These are phyloP conservation scores for Parazoanthus swiftii DNA, from an alignment of 92 coral and sea anemone genomes.

Conservation along the genomic window DNA sequence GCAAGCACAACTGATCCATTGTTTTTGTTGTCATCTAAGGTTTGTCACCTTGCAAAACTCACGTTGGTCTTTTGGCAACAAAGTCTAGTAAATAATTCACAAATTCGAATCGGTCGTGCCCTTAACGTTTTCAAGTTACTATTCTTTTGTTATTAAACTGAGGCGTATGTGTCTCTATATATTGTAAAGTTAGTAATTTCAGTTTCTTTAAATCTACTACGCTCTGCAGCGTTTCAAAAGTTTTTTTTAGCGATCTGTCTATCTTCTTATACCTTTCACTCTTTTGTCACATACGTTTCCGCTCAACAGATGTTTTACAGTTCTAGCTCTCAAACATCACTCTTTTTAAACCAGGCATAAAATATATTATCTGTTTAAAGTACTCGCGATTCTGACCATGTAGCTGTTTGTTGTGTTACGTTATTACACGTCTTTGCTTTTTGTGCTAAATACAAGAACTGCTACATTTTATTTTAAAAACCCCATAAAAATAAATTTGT, in stretches of 20 bases:
- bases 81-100: slow-evolving; percentile 7
- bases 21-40: slow-evolving; percentile 23
- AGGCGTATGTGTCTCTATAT: neutral
- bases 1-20: neutral
- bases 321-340: neutral
- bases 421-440: neutral
- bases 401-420: neutral
- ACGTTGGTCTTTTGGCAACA: slow-evolving; percentile 17
- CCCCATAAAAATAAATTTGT: no score
- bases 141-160: neutral
- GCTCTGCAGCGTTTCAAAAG: neutral
- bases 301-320: neutral
- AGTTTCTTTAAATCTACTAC: neutral
- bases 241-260: neutral
- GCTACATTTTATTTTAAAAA: no score
- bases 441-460: no score
- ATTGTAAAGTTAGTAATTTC: neutral
- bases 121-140: neutral
- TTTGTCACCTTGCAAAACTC: slow-evolving; percentile 8
- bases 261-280: no score
- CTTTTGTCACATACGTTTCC: neutral
- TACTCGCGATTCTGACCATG: neutral
- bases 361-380: no score
- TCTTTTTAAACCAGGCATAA: neutral
- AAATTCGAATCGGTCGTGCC: neutral